These are phyloP conservation scores for Furcula furcula DNA, from an alignment of 2,888 invertebrate species.

Conservation along the genomic window DNA sequence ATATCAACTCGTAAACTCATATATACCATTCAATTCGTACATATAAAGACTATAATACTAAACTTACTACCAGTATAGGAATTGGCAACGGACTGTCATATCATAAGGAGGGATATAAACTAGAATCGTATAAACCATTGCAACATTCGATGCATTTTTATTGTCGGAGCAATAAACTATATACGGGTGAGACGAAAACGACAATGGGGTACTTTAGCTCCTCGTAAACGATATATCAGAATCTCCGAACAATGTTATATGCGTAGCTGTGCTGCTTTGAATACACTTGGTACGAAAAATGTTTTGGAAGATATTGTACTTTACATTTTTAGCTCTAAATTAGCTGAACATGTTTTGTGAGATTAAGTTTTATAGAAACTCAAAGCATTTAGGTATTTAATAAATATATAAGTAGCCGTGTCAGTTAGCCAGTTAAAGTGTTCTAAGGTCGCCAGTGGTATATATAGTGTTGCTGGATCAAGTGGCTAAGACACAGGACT, in stretches of 20 bases:
- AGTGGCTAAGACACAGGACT: too few species aligned
- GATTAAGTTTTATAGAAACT: too few species aligned
- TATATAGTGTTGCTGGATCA: too few species aligned
- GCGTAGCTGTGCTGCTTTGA: slow-evolving; percentile 31
- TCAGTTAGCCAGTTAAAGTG: too few species aligned
- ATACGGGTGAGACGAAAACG: slow-evolving; percentile 49
- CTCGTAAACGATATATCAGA: slow-evolving; percentile 73
- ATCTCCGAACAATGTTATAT: slow-evolving; percentile 60
- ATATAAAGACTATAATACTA: slow-evolving; percentile 1
- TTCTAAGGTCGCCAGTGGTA: too few species aligned
- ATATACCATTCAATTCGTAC: neutral
- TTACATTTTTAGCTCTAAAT: slow-evolving; percentile 21
- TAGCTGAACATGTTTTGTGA: too few species aligned
- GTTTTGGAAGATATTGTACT: slow-evolving; percentile 6
- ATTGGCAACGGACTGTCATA: slow-evolving; percentile 18
- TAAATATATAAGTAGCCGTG: too few species aligned
- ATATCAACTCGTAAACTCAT: neutral
- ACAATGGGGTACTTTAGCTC: slow-evolving; percentile 67
- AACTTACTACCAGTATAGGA: slow-evolving; percentile 11
- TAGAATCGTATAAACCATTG: slow-evolving; percentile 44
- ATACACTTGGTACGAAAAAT: slow-evolving; percentile 11
- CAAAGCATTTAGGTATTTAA: too few species aligned
- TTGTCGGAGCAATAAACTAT: slow-evolving; percentile 62
- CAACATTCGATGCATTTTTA: slow-evolving; percentile 76
- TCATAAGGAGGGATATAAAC: slow-evolving; percentile 44